Conservation (phyloP, 2,797 vertebrate genomes). For the Graptemys geographica region DNA sequence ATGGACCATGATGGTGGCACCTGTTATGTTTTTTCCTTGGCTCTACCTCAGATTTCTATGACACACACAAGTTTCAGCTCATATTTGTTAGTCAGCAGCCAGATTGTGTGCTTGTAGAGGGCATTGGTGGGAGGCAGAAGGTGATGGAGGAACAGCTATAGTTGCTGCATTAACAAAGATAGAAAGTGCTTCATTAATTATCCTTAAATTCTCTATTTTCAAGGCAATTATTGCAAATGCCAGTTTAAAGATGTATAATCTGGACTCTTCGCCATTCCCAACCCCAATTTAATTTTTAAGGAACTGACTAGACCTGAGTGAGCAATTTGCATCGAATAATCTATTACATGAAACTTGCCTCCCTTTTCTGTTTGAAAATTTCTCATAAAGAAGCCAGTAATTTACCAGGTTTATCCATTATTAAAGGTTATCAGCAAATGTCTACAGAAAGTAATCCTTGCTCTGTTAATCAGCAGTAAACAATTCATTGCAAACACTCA, state of each 20-base stretch:
- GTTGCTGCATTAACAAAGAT: not conserved
- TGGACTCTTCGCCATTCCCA: not conserved
- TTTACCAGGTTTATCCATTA: conserved; percentile 39
- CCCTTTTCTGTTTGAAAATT: not conserved
- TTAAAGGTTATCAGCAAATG: conserved; percentile 39
- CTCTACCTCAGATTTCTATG: conserved; percentile 20
- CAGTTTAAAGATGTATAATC: not conserved
- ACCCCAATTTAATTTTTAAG: not conserved
- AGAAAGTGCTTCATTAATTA: conserved; percentile 33
- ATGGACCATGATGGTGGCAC: conserved; percentile 5
- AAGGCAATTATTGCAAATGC: not conserved
- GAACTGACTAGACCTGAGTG: not conserved
- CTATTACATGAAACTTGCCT: not conserved
- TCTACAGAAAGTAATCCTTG: conserved; percentile 19
- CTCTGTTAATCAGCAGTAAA: conserved; percentile 49
- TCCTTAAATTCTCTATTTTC: conserved; percentile 15
- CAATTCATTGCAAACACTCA: conserved; percentile 30
- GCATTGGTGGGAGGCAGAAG: not conserved
- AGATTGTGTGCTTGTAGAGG: not conserved
- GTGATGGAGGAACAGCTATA: not conserved
- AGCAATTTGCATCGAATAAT: conserved; percentile 8
- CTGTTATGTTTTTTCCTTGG: not conserved
- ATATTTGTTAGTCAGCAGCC: not conserved
- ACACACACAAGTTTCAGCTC: not conserved
- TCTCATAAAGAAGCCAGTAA: not conserved